Evolutionary conservation across 2,113 vertebrate species (phyloP).

Genomic region (Scophthalmus maximus): DNA sequence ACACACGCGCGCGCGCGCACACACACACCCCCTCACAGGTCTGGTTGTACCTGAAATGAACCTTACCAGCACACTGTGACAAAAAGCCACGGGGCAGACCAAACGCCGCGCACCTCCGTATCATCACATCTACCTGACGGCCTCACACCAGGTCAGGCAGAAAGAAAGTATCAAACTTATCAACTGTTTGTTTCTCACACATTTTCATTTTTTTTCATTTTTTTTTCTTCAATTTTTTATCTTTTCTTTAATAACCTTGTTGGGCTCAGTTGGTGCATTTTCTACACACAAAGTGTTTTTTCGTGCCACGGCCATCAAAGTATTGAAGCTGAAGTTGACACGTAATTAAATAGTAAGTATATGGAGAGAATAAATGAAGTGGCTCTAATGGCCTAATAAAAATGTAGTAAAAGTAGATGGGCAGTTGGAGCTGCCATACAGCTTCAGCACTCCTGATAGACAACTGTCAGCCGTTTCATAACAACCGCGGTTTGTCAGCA

Average conservation of each 20-base stretch:
- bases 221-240: too few species aligned
- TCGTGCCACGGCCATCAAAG: conserved; percentile 48
- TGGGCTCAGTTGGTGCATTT: not conserved
- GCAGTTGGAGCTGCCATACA: conserved; percentile 52
- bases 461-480: conserved; percentile 43
- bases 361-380: conserved; percentile 60
- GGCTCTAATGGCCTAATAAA: conserved; percentile 68
- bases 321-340: conserved; percentile 60
- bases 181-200: conserved; percentile 27
- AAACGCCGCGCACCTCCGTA: conserved; percentile 18
- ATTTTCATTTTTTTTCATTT: not conserved
- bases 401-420: conserved; percentile 65
- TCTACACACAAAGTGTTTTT: conserved; percentile 36
- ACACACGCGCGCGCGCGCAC: conserved; percentile 31
- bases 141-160: conserved; percentile 41
- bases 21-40: conserved; percentile 15
- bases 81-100: conserved; percentile 46
- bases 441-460: conserved; percentile 37
- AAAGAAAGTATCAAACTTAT: conserved; percentile 13
- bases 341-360: conserved; percentile 63
- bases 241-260: not conserved
- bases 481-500: conserved; percentile 26
- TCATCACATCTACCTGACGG: conserved; percentile 40
- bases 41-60: conserved; percentile 59
- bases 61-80: conserved; percentile 63